phyloP scores from a whole-genome alignment of 2,797 vertebrate species.

The Heteromormyrus szaboi region DNA sequence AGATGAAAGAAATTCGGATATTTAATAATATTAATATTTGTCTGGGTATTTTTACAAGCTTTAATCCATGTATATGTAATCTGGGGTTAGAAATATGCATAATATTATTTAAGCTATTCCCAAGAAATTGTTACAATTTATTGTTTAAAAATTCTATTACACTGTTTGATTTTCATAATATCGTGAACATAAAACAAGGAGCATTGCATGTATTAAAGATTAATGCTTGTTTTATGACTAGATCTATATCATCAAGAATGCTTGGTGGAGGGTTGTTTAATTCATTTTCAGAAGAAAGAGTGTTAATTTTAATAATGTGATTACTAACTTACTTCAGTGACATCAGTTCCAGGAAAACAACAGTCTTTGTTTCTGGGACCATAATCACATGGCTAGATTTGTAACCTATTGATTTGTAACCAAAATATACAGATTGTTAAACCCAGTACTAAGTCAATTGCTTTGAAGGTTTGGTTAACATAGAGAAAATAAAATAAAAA shows the following conservation, averaged over 20 bases:
- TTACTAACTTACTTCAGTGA: neutral
- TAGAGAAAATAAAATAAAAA: neutral
- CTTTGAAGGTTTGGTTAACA: neutral
- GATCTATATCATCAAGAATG: neutral
- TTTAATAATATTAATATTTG: neutral
- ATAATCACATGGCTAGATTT: neutral
- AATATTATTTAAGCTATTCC: neutral
- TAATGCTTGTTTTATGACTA: neutral
- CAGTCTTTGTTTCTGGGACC: neutral
- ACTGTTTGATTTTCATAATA: neutral
- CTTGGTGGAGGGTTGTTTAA: neutral
- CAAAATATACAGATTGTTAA: neutral
- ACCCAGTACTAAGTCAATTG: neutral
- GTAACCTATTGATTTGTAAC: neutral
- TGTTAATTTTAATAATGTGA: neutral
- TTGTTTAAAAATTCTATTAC: neutral
- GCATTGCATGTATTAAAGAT: neutral
- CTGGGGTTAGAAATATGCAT: neutral
- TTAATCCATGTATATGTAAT: neutral
- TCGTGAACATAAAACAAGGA: neutral
- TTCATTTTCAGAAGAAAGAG: neutral
- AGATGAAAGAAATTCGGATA: neutral
- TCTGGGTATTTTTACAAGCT: neutral
- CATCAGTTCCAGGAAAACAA: neutral
- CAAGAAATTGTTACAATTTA: neutral